Conservation (phyloP, 2,888 invertebrate genomes). For the Dicroscelio sp. region DNA sequence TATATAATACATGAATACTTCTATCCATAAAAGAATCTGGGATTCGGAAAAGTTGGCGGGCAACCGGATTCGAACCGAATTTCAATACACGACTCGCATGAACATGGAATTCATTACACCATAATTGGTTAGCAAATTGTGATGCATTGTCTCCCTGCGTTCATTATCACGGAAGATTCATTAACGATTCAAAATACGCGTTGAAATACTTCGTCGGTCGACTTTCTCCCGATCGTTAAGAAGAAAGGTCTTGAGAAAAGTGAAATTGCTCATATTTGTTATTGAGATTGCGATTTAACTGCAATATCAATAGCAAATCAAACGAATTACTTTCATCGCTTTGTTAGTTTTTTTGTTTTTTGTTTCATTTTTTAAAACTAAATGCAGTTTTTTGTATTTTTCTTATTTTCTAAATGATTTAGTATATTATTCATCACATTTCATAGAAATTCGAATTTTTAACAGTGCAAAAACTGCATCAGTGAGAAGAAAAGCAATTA, state of each 20-base stretch:
- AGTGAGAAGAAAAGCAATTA: too few species aligned
- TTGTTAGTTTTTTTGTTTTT: background rate
- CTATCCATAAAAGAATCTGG: too few species aligned
- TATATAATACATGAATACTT: too few species aligned
- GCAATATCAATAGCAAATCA: slow-evolving; percentile 60
- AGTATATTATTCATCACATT: too few species aligned
- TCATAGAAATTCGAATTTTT: too few species aligned
- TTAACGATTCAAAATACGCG: slow-evolving; percentile 80
- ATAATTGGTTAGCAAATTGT: slow-evolving; percentile 66
- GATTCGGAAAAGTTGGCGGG: slow-evolving; percentile 36
- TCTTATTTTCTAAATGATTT: too few species aligned
- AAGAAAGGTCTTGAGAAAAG: slow-evolving; percentile 83
- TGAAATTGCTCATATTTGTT: slow-evolving; percentile 77
- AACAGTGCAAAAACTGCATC: too few species aligned
- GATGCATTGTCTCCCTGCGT: slow-evolving; percentile 55
- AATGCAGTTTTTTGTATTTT: too few species aligned
- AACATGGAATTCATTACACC: slow-evolving; percentile 47
- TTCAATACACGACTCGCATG: background rate
- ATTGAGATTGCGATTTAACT: slow-evolving; percentile 79
- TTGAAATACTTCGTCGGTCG: slow-evolving; percentile 65
- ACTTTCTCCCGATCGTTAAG: slow-evolving; percentile 81
- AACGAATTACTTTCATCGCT: slow-evolving; percentile 24
- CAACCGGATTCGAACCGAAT: slow-evolving; percentile 35
- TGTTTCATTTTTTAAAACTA: background rate
- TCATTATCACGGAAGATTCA: slow-evolving; percentile 61